A percentile compares a stretch with the other conserved stretches of the same genome.
phyloP scores from a whole-genome alignment of 2,888 invertebrate genomes.

The Caenorhabditis doughertyi region DNA sequence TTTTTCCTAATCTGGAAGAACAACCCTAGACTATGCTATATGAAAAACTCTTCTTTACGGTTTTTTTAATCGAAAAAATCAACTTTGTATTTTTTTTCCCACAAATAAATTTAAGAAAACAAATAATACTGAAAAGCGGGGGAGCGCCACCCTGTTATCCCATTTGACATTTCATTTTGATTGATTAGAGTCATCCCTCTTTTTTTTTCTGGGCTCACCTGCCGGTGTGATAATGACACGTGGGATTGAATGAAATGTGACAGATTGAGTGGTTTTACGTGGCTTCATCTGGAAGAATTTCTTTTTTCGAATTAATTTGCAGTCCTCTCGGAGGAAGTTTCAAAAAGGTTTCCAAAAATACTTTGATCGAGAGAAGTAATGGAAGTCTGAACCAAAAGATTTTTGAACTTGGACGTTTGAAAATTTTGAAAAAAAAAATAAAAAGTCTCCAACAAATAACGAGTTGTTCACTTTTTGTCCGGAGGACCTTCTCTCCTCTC shows the following conservation, averaged over 20 bases:
- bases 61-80: neutral
- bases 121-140: too few species aligned
- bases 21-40: too few species aligned
- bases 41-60: too few species aligned
- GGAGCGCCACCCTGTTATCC: too few species aligned
- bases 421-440: neutral
- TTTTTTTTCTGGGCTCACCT: constrained; percentile 1
- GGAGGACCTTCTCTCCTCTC: neutral
- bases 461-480: constrained; percentile 18
- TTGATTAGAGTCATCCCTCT: neutral
- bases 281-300: constrained; percentile 5
- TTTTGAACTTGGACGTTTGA: neutral
- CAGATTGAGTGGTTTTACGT: constrained; percentile 13
- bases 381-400: neutral
- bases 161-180: constrained; percentile 1
- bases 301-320: too few species aligned
- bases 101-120: too few species aligned
- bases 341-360: neutral
- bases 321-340: too few species aligned
- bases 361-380: too few species aligned
- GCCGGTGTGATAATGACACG: constrained; percentile 50
- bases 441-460: constrained; percentile 26
- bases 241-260: constrained; percentile 34
- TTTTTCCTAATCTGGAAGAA: too few species aligned
- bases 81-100: too few species aligned